These are phyloP conservation scores for Hippocampus mohnikei DNA, from an alignment of 2,113 vertebrate genomes.

Conservation along the genomic window DNA sequence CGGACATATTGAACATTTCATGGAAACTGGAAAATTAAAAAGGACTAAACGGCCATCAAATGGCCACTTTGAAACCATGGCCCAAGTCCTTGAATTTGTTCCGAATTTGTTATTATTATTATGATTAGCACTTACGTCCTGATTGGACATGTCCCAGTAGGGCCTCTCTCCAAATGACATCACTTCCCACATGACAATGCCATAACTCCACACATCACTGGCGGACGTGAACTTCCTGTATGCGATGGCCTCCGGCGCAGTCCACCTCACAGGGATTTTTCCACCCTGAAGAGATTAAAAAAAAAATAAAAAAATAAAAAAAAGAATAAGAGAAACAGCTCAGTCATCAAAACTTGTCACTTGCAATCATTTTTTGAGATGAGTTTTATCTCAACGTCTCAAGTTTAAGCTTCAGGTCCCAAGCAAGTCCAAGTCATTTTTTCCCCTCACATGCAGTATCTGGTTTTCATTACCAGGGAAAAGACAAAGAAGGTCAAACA, in stretches of 20 bases:
- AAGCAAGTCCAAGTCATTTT: too few species aligned
- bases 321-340: background rate
- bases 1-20: too few species aligned
- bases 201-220: slow-evolving; percentile 79
- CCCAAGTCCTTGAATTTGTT: too few species aligned
- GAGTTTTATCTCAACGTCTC: background rate
- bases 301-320: background rate
- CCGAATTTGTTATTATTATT: too few species aligned
- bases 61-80: too few species aligned
- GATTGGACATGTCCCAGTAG: slow-evolving; percentile 82
- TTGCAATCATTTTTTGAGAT: background rate
- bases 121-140: slow-evolving; percentile 69
- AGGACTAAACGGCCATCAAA: too few species aligned
- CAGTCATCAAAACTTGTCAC: background rate
- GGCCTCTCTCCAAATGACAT: slow-evolving; percentile 80
- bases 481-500: background rate
- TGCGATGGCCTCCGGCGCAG: slow-evolving; percentile 77
- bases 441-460: too few species aligned
- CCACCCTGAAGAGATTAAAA: slow-evolving; percentile 66
- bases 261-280: slow-evolving; percentile 80
- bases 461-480: background rate
- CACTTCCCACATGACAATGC: slow-evolving; percentile 81
- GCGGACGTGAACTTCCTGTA: slow-evolving; percentile 80
- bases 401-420: too few species aligned
- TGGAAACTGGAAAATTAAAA: too few species aligned